Base-by-base conservation (phyloP, 92 coral and sea anemone genomes). In the Hydrozoanthus gracilis region DNA sequence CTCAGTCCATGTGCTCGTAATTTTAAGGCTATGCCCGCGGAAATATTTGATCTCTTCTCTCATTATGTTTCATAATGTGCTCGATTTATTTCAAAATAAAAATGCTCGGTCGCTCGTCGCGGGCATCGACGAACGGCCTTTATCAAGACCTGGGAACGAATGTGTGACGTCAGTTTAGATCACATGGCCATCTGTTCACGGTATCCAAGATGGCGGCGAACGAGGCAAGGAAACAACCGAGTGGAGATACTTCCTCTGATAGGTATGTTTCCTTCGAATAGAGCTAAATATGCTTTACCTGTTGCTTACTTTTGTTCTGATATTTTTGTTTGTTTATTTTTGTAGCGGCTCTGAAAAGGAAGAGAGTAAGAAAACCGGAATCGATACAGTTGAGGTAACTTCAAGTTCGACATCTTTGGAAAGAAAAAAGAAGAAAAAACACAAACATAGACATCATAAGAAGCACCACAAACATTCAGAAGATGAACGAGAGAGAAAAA, bases 391-490 rank as follows among this genome's bases (percentile, higher is more conserved):
- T 88, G 20, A 80, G 39, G 73, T 80, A 12, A 65, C 46, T 65
- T 65, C 85, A 80, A 65, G n/a, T 65, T 65, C 85, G 66, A 88
- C 35, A 12, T 45, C 76, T 44, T 58, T 67, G 56, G 94, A 90
- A 12, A 95, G 90, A 86, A 79, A 86, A 35, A 91, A 92, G 61
- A 89, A 88, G 83, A 96, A 96, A 88, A 93, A 96, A 74, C 92
- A 94, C 67, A 91, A 94, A 55, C 79, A 75, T n/a, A 83, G 88
- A 8, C 90, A 88, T 71, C 87, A 80, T 46, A 93, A 88, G 86
- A 94, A 94, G 72, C 95, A 94, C 79, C 91, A 94, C 66, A 91
- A 72, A 66, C 88, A 64, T 65, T 88, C 93, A 44, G 93, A 88
- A 7, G 93, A 91, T 48, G 93, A 91, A 11, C 84, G 88, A 88